Base-by-base conservation (phyloP, 1,140 invertebrate genomes). In the Cepaea nemoralis region DNA sequence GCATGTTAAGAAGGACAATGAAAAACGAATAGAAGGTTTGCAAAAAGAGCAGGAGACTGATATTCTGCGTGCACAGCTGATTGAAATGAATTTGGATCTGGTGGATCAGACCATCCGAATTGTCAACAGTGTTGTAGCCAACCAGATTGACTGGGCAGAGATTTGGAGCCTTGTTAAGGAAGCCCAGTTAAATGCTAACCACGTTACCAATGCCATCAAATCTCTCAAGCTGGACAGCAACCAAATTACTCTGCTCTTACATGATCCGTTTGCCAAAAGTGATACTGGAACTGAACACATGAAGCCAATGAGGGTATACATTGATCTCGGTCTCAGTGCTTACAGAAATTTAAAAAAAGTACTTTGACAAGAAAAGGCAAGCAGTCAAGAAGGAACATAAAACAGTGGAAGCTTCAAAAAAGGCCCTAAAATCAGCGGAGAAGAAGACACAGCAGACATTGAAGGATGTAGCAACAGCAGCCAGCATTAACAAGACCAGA, bases 341-440 rank as follows among this genome's bases (percentile, higher is more conserved):
- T 98, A 95, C 92, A 95, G 95, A 71, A 99, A 99, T 93, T 97
- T 97, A n/a, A 94, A 95, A 88, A 95, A 93, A 86, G 67, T 99
- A 97, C 92, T 99, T 98, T 92, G 95, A 97, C 84, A 94, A 95
- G 85, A 99, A 98, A 91, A 95, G 96, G 82, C 93, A 93, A 74
- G 98, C 98, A 12, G 96, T 96, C 0, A 95, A 96, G 85, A 99
- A 99, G 89, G 96, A 99, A 89, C 95, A 98, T 88, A 99, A 99
- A 92, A 99, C 99, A 0, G 92, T 99, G 45, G 96, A 98, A 88
- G 97, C 97, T 0, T 96, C 97, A 8, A 94, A 93, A 48, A 99
- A 98, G 86, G 98, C 98, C 10, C 93, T 99, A 0, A 99, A 99
- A 92, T 98, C 96, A 37, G 98, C 98, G 0, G 97, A 99, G 88